A percentile compares a stretch with the other conserved stretches of the same genome.
These are phyloP conservation scores for Prolemur simus DNA, from an alignment of 2,113 vertebrate species.

Conservation along the genomic window DNA sequence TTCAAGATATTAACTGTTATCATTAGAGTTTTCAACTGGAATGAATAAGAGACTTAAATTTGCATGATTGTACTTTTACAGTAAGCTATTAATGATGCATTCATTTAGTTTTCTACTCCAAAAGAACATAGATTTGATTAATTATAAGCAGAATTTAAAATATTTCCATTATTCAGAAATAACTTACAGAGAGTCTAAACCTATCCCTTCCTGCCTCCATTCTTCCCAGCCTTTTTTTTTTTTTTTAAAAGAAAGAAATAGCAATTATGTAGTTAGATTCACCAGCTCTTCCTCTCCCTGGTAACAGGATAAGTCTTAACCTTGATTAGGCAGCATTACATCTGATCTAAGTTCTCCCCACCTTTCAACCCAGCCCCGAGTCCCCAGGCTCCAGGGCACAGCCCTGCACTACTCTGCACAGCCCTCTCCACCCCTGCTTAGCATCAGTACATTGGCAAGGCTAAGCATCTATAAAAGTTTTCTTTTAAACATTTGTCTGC, in stretches of 20 bases:
- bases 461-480: no score
- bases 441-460: neutral
- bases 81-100: constrained; percentile 67
- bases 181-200: constrained; percentile 63
- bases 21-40: neutral
- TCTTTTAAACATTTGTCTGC: neutral
- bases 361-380: neutral
- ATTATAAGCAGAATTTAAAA: constrained; percentile 71
- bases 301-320: constrained; percentile 20
- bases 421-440: neutral
- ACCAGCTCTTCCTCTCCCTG: neutral
- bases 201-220: neutral
- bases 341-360: neutral
- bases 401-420: neutral
- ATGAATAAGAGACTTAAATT: constrained; percentile 39
- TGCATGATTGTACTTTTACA: constrained; percentile 76
- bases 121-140: constrained; percentile 78
- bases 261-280: constrained; percentile 3
- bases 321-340: constrained; percentile 3
- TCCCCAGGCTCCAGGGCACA: neutral
- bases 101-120: constrained; percentile 53
- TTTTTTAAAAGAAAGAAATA: constrained; percentile 2
- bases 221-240: neutral
- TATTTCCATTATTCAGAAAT: constrained; percentile 75
- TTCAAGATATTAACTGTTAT: neutral